Evolutionary conservation across 2,888 invertebrate species (phyloP), one percentile per base, ranked within the genome.

Genomic region (Bellardia pandia): DNA sequence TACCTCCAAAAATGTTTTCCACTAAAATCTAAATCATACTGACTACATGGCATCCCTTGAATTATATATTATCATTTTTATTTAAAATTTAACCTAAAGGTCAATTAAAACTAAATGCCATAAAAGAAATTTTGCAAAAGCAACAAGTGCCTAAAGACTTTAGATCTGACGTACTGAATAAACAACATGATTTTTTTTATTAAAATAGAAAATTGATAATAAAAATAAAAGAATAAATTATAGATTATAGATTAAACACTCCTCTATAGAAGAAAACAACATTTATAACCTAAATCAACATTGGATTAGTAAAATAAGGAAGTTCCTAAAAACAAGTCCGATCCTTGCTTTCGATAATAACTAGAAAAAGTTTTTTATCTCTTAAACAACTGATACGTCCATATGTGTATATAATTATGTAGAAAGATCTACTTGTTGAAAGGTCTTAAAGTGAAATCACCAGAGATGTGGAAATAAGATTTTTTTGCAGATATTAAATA

Each of bases 81-180:
- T 56, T 71, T 71, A 56, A 56, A 51, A 40, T 37, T 37, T 53
- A 53, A 71, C 53, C 71, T 2, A 53, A 71, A 40, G 71, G 56
- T 71, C 71, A 71, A 71, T 71, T 71, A 56, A 71, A 53, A 71
- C 48, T 33, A 51, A 33, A 51, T 51, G n/a, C 33, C 69, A 9
- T 69, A 51, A 69, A 69, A 69, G 6, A 37, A 48, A 69, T 14
- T 33, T 69, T 30, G 23, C 13, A 53, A 71, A 71, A 53, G 37
- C 71, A 71, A 71, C 71, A 71, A 71, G 56, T 56, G 40, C 23
- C 40, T 56, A 71, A 53, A 9, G 37, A 23, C 37, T 30, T 51
- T 53, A 40, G 16, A 7, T 23, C 53, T 53, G 71, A 71, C 71
- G 51, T 71, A 53, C 16, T 30, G 2, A 58, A 13, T 6, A 6